phyloP scores from a whole-genome alignment of 2,888 invertebrate genomes.

The Leptopilina syphax region DNA sequence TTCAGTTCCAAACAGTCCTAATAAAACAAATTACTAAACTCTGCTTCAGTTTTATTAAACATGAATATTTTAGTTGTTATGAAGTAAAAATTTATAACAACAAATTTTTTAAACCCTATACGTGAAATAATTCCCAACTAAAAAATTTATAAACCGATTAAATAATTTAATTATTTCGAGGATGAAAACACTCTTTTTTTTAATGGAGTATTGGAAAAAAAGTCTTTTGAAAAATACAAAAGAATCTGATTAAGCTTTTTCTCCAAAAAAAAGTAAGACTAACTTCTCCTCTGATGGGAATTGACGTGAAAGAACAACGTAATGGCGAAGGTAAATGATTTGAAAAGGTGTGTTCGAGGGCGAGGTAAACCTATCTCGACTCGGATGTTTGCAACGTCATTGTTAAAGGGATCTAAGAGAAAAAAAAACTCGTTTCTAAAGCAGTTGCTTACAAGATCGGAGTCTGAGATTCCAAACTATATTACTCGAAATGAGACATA shows the following conservation, averaged over 20 bases:
- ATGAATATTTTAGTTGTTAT: too few species aligned
- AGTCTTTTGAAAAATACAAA: background rate
- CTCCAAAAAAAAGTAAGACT: background rate
- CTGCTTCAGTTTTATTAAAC: too few species aligned
- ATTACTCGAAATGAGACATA: constrained; percentile 40
- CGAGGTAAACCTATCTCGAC: constrained; percentile 35
- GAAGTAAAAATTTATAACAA: too few species aligned
- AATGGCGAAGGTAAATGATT: constrained; percentile 32
- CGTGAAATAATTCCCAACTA: too few species aligned
- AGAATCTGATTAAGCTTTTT: background rate
- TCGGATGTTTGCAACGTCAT: constrained; percentile 40
- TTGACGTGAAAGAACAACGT: constrained; percentile 36
- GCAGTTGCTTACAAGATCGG: constrained; percentile 29
- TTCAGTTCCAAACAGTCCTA: too few species aligned
- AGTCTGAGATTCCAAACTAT: constrained; percentile 28
- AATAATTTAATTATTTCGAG: background rate
- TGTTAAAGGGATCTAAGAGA: constrained; percentile 32
- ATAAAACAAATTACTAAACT: too few species aligned
- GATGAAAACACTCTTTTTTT: background rate
- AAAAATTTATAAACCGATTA: too few species aligned
- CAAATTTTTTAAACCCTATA: too few species aligned
- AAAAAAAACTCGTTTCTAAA: constrained; percentile 38
- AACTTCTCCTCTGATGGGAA: constrained; percentile 13
- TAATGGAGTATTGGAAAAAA: background rate
- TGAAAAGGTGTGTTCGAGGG: constrained; percentile 41